Evolutionary conservation across 2,797 vertebrate genomes (phyloP).

Genomic region (Pangasius macronema): DNA sequence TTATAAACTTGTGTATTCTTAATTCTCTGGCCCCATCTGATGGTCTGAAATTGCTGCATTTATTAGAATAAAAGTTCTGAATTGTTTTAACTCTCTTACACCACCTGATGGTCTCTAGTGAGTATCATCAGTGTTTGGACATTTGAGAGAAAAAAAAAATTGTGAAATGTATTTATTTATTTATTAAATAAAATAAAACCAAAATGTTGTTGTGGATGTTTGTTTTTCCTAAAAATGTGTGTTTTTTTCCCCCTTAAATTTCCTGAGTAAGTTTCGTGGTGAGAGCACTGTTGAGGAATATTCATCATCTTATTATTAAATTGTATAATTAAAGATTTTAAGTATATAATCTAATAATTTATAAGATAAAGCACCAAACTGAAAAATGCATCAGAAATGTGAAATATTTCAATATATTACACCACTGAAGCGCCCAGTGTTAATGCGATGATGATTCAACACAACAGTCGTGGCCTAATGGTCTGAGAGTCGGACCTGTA

Average conservation of each 20-base stretch:
- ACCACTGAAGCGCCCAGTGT: neutral
- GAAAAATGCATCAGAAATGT: neutral
- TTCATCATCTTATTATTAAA: neutral
- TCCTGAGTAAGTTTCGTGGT: neutral
- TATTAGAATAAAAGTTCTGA: neutral
- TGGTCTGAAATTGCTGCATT: neutral
- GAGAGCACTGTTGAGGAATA: neutral
- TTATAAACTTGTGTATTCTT: neutral
- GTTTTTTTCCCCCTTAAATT: neutral
- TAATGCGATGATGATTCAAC: neutral
- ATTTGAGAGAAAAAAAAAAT: neutral
- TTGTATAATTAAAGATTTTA: neutral
- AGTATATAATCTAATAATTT: neutral
- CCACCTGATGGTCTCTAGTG: neutral
- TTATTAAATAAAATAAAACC: neutral
- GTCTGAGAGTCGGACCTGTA: too few relatives aligned
- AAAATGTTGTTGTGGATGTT: neutral
- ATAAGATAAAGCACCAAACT: neutral
- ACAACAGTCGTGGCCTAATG: too few relatives aligned
- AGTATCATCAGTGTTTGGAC: neutral
- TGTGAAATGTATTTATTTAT: neutral
- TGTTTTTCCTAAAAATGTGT: neutral
- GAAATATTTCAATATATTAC: neutral
- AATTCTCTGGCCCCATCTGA: neutral
- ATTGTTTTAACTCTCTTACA: neutral